Evolutionary conservation across 2,797 vertebrate species (phyloP), one percentile per base, ranked within the genome.

Genomic region (Anomalospiza imberbis): DNA sequence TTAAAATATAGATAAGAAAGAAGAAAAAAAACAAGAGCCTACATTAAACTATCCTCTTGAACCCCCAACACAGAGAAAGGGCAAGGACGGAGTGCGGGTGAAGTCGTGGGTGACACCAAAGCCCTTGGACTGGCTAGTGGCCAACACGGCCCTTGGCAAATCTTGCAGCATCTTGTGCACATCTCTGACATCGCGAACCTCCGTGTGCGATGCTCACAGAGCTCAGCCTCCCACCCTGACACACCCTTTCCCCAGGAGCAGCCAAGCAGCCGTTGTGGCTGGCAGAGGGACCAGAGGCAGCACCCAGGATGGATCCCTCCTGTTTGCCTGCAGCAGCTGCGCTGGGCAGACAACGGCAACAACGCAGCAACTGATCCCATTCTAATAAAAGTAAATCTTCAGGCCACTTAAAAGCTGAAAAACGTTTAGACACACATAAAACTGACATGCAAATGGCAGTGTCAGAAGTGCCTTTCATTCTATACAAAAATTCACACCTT

Each of bases 131-230:
- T 34, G 62, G 38, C 65, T 26, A 29, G 45, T 4, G 26, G 50
- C 38, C 60, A 85, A 4, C 14, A 3, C 1, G 5, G 38, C 28
- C 58, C 34, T 19, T 14, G 22, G 34, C 34, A 80, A 47, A 68
- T 6, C 18, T 12, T 10, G 29, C 38, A 36, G 38, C 48, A 62
- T 4, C 22, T 31, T 5, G n/a, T 4, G 7, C 38, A 38, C 18
- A 24, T 8, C 36, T 65, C 38, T 1, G 7, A 10, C 1, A 2
- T 18, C 18, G 55, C 0, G 0, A 31, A 13, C 5, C 25, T 25
- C 32, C 1, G 11, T 0, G 18, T 0, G 19, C 0, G 2, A 24
- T 1, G 15, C 68, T 45, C 51, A 6, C n/a, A n/a, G 34, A 54
- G 65, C 61, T 47, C 70, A 62, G 76, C 61, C 70, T 61, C 26